Base-by-base conservation (phyloP, 2,888 invertebrate genomes). In the Periphyllus acericola region DNA sequence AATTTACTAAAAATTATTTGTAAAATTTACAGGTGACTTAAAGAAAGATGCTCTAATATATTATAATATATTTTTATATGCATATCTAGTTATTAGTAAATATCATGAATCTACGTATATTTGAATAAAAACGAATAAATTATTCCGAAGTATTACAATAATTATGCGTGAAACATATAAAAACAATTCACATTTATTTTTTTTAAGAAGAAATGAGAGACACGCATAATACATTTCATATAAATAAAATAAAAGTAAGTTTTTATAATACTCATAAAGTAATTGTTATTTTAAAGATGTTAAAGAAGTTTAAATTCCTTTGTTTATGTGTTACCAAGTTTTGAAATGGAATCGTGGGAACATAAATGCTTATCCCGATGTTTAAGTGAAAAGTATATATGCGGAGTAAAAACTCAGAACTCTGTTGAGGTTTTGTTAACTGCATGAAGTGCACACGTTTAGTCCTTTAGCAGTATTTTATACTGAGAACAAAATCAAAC, bases 301-400 rank as follows among this genome's bases (percentile, higher is more conserved):
- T 19, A 17, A 36, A 60, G 32, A 36, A 66, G 60, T 80, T 80
- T 80, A n/a, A 80, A n/a, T 34, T n/a, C 8, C 25, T 60, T 34
- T 79, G 25, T 79, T 5, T n/a, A 8, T 60, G 60, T 60, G 60
- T 25, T 66, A 66, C 14, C 1, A n/a, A 80, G 60, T 66, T 80
- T 80, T 80, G 8, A 80, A 80, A 80, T n/a, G 19, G 36, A 80
- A 60, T 80, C 36, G 36, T 19, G 60, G 36, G 36, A 60, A 60
- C n/a, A 14, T 79, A 34, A 34, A 17, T 60, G 29, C 19, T 60
- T 36, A n/a, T 25, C 21, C 36, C 4, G n/a, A n/a, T 60, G 36
- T 34, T 78, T 25, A 79, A 79, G 34, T 36, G 79, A 60, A 79
- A 79, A 60, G 21, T 60, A 29, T 60, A 8, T 17, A 36, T 21